Base-by-base conservation (phyloP, 2,888 invertebrate genomes). In the Athalia circularis region DNA sequence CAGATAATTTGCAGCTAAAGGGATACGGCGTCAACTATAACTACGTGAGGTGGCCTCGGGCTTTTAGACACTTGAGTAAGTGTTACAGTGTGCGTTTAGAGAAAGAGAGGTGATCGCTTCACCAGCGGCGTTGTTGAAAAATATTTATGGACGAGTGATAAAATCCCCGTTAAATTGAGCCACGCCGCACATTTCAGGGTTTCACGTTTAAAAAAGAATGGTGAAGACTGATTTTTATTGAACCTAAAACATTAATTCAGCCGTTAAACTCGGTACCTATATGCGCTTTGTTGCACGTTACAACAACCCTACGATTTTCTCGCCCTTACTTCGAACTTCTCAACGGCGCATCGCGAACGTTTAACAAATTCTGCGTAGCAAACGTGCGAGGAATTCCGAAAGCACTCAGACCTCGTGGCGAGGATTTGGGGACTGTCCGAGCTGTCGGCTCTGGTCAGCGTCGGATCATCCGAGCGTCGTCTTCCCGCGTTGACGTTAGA, bases 111-210 rank as follows among this genome's bases (percentile, higher is more conserved):
- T 29, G 29, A 29, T 29, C 29, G 29, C 29, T 29, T 29, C 29
- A 29, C 29, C 29, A 29, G 29, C 15, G 15, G 62, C 62, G 62
- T 62, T 62, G 62, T 62, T n/a, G 15, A 13, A 75, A 75, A 48
- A 64, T 75, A 75, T 75, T 75, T 75, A 75, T 75, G 75, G 75
- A 52, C 29, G 75, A 75, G 75, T 62, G 61, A 75, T 75, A 75
- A 75, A 75, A 75, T 75, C 43, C 29, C 62, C 75, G 75, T 75
- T 62, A 75, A 75, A 61, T 62, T 62, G 54, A 68, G 54, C 54
- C 47, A 11, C 45, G 15, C 29, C 59, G 7, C 29, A 8, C 15
- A 29, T 62, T 64, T 29, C 15, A 29, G 50, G 57, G 72, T 47
- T 52, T 75, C 64, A 45, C 61, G 72, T 59, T 59, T 72, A 64